Conservation (phyloP, 2,888 invertebrate genomes). For the Temnothorax rugatulus region DNA sequence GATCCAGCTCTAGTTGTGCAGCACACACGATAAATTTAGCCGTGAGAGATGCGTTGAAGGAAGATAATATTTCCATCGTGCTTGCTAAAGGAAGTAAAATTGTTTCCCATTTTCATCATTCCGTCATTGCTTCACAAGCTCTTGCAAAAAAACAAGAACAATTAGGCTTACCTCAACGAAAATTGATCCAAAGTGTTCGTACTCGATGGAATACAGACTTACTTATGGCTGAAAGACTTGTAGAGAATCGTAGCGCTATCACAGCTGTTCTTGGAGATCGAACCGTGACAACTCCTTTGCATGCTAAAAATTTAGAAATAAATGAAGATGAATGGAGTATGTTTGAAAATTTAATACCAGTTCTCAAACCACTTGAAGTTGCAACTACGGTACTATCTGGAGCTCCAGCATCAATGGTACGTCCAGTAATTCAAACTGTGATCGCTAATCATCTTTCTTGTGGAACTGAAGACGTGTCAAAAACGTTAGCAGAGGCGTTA, state of each 20-base stretch:
- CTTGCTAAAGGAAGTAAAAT: not conserved
- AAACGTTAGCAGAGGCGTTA: not conserved
- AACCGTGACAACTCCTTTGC: no score
- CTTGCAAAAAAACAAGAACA: constrained; percentile 4
- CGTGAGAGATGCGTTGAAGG: not conserved
- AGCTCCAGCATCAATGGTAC: not conserved
- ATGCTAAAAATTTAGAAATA: not conserved
- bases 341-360: constrained; percentile 5
- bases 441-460: not conserved
- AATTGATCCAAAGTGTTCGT: not conserved
- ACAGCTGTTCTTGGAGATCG: no score
- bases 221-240: no score
- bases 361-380: no score
- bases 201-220: no score
- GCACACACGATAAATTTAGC: constrained; percentile 1
- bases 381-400: no score
- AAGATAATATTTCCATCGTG: not conserved
- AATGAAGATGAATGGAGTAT: not conserved
- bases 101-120: not conserved
- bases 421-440: not conserved
- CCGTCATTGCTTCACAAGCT: constrained; percentile 3
- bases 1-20: not conserved
- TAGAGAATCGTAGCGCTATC: no score
- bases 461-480: not conserved
- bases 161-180: not conserved